Conservation (phyloP, 2,113 vertebrate species). For the Bubalus kerabau region DNA sequence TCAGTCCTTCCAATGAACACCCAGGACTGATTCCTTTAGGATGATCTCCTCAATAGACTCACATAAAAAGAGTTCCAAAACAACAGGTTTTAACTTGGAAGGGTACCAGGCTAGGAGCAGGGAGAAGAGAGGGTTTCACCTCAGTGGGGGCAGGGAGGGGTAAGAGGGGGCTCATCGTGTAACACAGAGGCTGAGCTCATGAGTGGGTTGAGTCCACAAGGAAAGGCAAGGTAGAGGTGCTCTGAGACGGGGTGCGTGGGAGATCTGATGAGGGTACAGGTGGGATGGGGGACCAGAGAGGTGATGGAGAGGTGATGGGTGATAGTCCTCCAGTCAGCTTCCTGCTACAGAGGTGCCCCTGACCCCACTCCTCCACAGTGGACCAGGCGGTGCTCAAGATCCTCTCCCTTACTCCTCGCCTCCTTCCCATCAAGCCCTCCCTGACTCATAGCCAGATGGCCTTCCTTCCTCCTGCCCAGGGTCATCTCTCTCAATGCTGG, state of each 20-base stretch:
- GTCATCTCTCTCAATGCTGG: background rate
- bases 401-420: background rate
- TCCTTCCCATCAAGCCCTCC: slow-evolving; percentile 8
- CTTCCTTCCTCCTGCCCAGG: background rate
- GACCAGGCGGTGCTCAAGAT: background rate
- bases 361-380: background rate
- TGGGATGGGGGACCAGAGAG: background rate
- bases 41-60: background rate
- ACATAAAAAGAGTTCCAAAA: background rate
- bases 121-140: background rate
- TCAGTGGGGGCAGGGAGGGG: background rate
- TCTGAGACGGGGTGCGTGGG: background rate
- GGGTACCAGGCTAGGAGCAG: background rate
- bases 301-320: background rate
- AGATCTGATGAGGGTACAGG: background rate
- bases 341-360: background rate
- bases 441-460: slow-evolving; percentile 24
- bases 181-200: background rate
- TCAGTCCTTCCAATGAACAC: background rate
- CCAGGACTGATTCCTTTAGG: background rate
- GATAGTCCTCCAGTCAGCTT: background rate
- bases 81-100: background rate
- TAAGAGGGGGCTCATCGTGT: background rate
- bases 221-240: background rate
- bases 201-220: background rate